Evolutionary conservation across 2,888 invertebrate species (phyloP).

Genomic region (Drosophila merina): DNA sequence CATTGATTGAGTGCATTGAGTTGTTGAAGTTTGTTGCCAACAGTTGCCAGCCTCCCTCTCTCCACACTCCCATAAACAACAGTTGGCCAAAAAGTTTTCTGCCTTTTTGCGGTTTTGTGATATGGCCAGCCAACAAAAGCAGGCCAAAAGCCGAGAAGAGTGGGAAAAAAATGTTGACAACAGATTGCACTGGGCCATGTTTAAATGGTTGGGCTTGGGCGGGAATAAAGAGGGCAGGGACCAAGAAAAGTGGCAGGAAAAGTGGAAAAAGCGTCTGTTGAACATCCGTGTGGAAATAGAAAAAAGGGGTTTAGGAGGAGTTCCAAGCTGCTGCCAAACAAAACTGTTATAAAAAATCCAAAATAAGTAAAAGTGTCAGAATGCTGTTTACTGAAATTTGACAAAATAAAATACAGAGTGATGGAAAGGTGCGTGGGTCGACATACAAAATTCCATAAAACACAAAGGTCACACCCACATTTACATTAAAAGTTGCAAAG

Average conservation of each 20-base stretch:
- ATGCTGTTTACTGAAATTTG: background rate
- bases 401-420: too few species aligned
- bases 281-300: constrained; percentile 12
- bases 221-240: too few species aligned
- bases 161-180: constrained; percentile 62
- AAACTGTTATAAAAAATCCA: background rate
- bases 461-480: constrained; percentile 38
- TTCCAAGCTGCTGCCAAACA: background rate
- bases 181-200: constrained; percentile 57
- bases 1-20: constrained; percentile 78
- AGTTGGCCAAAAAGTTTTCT: constrained; percentile 62
- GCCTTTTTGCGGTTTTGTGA: constrained; percentile 69
- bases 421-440: background rate
- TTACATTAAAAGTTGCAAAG: constrained; percentile 71
- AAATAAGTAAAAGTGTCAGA: background rate
- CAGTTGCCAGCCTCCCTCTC: constrained; percentile 4
- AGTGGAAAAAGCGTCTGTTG: constrained; percentile 21
- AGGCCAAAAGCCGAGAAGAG: constrained; percentile 11
- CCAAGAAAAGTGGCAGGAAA: background rate
- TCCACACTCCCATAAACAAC: constrained; percentile 27
- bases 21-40: constrained; percentile 68
- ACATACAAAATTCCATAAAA: constrained; percentile 22
- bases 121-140: constrained; percentile 54
- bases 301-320: background rate
- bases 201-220: constrained; percentile 42